Evolutionary conservation across 2,113 vertebrate species (phyloP), one percentile per base, ranked within the genome.

Genomic region (Hydropotes inermis): DNA sequence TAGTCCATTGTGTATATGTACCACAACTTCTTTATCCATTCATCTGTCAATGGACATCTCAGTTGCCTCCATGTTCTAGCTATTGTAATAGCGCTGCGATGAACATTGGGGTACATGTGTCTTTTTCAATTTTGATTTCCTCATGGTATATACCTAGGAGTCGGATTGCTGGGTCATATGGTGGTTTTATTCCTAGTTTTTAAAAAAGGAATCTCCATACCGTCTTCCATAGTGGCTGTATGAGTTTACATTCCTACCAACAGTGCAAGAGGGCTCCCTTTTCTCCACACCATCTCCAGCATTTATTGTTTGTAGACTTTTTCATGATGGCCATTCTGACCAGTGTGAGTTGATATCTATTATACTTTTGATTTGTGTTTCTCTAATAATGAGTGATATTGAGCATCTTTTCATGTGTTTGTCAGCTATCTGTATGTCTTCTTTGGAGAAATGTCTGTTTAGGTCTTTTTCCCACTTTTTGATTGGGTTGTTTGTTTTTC

Each of bases 61-160:
- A 33, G 64, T 21, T 67, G 64, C 64, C 64, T 67, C 16, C 64
- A 36, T 67, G 33, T n/a, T 67, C 64, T 67, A 19, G 4, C 16
- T n/a, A 36, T 67, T n/a, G 17, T n/a, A 67, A 67, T 67, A 36
- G 64, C 5, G 8, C 33, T 0, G 0, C 64, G 36, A 2, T 36
- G 17, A 67, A 36, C 64, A 67, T 5, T n/a, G 64, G 33, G 64
- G 33, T 67, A 67, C 8, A 5, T 10, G 64, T 36, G 17, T 67
- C 64, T 36, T 67, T 67, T 67, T n/a, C 33, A 36, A 2, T 67
- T 67, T 67, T 67, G 8, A 33, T 36, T 67, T 67, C n/a, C 33
- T 67, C 16, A 67, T 5, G 16, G 64, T 67, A n/a, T n/a, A 67
- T 21, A 33, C 33, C 33, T 67, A n/a, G n/a, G 33, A n/a, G 33